Percentiles rank a stretch among this genome's conserved stretches.
Conservation (phyloP, 2,113 vertebrate genomes). For the Chaetura pelagica region DNA sequence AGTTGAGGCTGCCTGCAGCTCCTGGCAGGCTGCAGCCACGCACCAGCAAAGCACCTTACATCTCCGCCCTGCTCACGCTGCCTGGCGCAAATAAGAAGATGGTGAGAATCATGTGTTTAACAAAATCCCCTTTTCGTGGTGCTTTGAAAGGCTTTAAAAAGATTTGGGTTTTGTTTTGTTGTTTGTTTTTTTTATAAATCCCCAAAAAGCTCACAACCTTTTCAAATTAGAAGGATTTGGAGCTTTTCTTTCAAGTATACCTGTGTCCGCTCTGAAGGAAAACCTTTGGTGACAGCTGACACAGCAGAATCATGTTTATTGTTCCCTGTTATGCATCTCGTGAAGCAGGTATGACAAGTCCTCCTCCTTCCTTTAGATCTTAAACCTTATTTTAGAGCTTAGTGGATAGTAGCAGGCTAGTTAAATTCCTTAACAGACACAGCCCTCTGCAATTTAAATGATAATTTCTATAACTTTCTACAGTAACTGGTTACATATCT, state of each 20-base stretch:
- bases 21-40: neutral
- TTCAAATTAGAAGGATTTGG: neutral
- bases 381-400: neutral
- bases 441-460: neutral
- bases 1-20: constrained; percentile 42
- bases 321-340: neutral
- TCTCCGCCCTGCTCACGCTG: neutral
- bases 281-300: neutral
- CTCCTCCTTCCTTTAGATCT: neutral
- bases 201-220: neutral
- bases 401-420: neutral
- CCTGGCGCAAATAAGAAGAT: neutral
- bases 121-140: neutral
- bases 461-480: neutral
- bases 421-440: neutral
- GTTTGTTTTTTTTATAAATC: neutral
- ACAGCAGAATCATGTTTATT: neutral
- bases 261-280: neutral
- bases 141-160: neutral
- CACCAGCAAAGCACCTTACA: neutral
- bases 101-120: neutral
- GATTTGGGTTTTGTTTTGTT: neutral
- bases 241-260: neutral
- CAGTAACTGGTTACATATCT: neutral
- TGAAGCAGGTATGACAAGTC: neutral